phyloP scores from a whole-genome alignment of 2,113 vertebrate genomes.

The Buteo buteo region DNA sequence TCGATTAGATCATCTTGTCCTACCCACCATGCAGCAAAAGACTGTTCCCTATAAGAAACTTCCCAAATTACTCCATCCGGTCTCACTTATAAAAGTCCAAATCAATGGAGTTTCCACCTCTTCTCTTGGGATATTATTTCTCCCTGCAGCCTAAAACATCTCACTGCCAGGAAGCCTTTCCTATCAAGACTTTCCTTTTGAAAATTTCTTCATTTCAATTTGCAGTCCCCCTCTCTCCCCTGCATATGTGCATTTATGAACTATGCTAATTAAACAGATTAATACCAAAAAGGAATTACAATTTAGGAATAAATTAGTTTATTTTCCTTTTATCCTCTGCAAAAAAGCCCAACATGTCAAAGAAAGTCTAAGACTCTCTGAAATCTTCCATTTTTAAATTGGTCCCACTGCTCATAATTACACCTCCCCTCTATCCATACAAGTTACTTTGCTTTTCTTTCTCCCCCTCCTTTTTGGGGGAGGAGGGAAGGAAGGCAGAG shows the following conservation, averaged over 20 bases:
- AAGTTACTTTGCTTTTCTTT: not conserved
- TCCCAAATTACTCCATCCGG: not conserved
- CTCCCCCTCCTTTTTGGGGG: not conserved
- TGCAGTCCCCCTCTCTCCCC: not conserved
- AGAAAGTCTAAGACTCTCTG: not conserved
- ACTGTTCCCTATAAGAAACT: not conserved
- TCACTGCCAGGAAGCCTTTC: not conserved
- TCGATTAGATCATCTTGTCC: not conserved
- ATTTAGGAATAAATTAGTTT: conserved; percentile 44
- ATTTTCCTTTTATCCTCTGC: conserved; percentile 38
- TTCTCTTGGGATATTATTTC: conserved; percentile 12
- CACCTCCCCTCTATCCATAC: not conserved
- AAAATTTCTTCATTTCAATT: not conserved
- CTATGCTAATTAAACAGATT: conserved; percentile 34
- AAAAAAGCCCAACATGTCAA: not conserved
- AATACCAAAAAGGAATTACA: conserved; percentile 7
- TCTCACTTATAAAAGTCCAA: not conserved
- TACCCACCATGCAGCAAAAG: not conserved
- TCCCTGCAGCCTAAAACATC: not conserved
- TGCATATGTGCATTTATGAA: not conserved
- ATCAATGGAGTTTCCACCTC: not conserved
- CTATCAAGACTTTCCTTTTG: not conserved
- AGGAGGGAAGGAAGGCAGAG: not conserved
- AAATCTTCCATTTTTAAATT: conserved; percentile 43
- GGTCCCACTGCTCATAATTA: conserved; percentile 57